Percentiles rank a stretch among this genome's conserved stretches.
Conservation (phyloP, 2,888 invertebrate species). For the Lasiommata megera region DNA sequence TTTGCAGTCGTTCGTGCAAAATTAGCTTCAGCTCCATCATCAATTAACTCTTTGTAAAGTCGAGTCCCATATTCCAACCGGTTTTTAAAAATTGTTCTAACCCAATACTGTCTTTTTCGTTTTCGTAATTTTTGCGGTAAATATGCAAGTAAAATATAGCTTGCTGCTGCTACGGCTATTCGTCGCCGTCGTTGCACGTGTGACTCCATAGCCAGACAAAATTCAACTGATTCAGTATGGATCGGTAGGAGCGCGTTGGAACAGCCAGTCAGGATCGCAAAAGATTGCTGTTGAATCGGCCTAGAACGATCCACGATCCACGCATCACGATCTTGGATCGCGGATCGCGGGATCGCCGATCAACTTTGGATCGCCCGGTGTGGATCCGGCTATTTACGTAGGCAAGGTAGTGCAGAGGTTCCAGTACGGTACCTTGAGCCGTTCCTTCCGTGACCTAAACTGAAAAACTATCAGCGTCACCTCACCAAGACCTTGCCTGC, state of each 20-base stretch:
- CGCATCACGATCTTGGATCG: no score
- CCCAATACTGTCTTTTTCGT: conserved; percentile 16
- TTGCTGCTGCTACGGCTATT: no score
- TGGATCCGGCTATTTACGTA: no score
- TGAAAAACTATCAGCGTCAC: no score
- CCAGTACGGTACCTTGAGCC: no score
- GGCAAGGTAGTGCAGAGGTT: no score
- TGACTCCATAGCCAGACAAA: neutral
- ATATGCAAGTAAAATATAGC: neutral
- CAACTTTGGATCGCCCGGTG: no score
- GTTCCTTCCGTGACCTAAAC: no score
- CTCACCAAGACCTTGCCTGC: no score
- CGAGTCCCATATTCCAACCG: neutral
- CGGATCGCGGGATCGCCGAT: no score
- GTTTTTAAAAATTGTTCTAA: conserved; percentile 9
- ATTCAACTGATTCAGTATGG: neutral
- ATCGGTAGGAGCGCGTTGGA: neutral
- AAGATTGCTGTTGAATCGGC: no score
- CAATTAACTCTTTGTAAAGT: neutral
- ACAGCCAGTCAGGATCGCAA: neutral
- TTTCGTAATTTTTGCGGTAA: conserved; percentile 16
- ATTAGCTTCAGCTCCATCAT: neutral
- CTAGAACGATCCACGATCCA: no score
- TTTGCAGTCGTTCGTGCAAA: neutral
- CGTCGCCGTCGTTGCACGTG: neutral